Base-by-base conservation (phyloP, 2,888 invertebrate genomes). In the Drosophila meridionalis region DNA sequence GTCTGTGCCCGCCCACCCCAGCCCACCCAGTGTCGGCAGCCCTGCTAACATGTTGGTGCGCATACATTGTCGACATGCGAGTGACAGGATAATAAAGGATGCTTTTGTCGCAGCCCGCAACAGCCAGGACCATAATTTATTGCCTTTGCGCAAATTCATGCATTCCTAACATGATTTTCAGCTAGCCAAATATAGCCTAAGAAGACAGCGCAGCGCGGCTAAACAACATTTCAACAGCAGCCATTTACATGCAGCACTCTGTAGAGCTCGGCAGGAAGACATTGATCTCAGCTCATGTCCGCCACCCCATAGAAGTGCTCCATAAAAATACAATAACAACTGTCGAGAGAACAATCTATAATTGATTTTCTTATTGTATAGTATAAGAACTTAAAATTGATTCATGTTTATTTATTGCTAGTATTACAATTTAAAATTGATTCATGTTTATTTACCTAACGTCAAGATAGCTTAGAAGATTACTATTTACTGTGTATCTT, bases 31-130 rank as follows among this genome's bases (percentile, higher is more conserved):
- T 42, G 57, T 32, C 65, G 56, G 58, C 61, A 56, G 43, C 38
- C 42, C 30, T 72, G 55, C 58, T 48, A 59, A 68, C 73, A 69
- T 58, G 48, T 45, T 58, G 59, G 45, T 34, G 55, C 55, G 55
- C 63, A 60, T 60, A 77, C 53, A 78, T 62, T 67, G 79, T 66
- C 79, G 80, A 71, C 73, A 63, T 81, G 80, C 80, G 80, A 82
- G 79, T 78, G 80, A 81, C 80, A 78, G 80, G 82, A 81, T 82
- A 82, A 79, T 81, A 81, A 78, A 82, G 82, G 79, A 82, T 76
- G 76, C 73, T 65, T 81, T 76, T 76, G 82, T 82, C 76, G 69
- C 76, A 69, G 64, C 60, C 52, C 38, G 50, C 50, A 45, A 52
- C 72, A 60, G 52, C 28, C 48, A 58, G 53, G 57, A 53, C 30